These are phyloP conservation scores for Papilio polytes DNA, from an alignment of 1,140 invertebrate species.

Conservation along the genomic window DNA sequence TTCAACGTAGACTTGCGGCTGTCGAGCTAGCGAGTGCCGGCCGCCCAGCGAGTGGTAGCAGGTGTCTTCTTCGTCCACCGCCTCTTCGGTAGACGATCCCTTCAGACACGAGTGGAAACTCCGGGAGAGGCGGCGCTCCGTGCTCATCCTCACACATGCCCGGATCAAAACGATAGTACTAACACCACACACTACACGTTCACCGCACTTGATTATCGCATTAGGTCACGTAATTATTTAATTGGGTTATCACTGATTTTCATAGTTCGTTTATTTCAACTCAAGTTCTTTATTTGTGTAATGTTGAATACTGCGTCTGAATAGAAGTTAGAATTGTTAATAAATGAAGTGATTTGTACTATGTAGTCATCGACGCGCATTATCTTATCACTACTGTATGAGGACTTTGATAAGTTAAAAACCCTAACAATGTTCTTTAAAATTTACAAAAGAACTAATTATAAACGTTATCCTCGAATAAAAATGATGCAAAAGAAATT, in stretches of 20 bases:
- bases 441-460: slow-evolving; percentile 2
- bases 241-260: neutral
- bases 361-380: neutral
- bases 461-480: neutral
- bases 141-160: slow-evolving; percentile 85
- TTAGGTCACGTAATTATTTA: neutral
- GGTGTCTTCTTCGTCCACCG: slow-evolving; percentile 75
- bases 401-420: neutral
- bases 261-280: slow-evolving; percentile 10
- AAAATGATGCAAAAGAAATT: neutral
- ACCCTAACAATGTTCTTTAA: neutral
- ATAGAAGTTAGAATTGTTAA: neutral
- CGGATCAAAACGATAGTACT: slow-evolving; percentile 53
- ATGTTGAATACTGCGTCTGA: neutral
- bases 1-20: slow-evolving; percentile 75
- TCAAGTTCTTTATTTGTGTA: neutral
- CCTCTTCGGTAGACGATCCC: slow-evolving; percentile 86
- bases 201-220: neutral
- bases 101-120: slow-evolving; percentile 88
- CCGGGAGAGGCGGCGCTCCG: slow-evolving; percentile 86
- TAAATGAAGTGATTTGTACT: neutral
- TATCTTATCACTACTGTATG: neutral
- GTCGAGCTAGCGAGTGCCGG: slow-evolving; percentile 69
- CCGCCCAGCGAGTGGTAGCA: slow-evolving; percentile 79
- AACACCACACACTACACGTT: slow-evolving; percentile 42